phyloP scores from a whole-genome alignment of 1,140 invertebrate species.

The Drosophila malerkotliana region DNA sequence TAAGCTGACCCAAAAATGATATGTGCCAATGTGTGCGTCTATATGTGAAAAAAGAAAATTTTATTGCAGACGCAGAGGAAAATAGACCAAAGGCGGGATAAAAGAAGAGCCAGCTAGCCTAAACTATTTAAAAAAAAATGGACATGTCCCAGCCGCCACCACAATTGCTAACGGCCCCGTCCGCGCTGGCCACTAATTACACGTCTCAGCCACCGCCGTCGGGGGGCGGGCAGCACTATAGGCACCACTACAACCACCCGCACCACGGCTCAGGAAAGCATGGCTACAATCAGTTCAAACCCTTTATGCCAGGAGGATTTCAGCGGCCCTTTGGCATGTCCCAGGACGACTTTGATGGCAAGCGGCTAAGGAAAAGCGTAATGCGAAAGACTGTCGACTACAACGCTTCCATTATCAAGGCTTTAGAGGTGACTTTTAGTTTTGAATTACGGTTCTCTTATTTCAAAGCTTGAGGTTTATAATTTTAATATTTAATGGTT shows the following conservation, averaged over 20 bases:
- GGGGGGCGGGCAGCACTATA: slow-evolving; percentile 69
- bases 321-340: slow-evolving; percentile 85
- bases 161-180: slow-evolving; percentile 73
- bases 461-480: too few species aligned
- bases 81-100: background rate
- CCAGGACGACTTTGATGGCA: slow-evolving; percentile 96
- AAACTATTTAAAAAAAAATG: slow-evolving; percentile 30
- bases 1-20: background rate
- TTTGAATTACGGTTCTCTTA: background rate
- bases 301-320: slow-evolving; percentile 76
- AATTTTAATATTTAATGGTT: background rate
- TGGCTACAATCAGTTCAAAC: slow-evolving; percentile 77
- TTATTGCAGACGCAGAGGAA: slow-evolving; percentile 31
- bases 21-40: slow-evolving; percentile 18
- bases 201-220: slow-evolving; percentile 72
- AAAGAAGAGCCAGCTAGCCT: background rate
- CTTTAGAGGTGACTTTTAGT: slow-evolving; percentile 88
- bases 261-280: slow-evolving; percentile 76
- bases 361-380: slow-evolving; percentile 96
- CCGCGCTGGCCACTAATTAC: slow-evolving; percentile 75
- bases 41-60: slow-evolving; percentile 44
- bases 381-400: slow-evolving; percentile 99
- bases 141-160: slow-evolving; percentile 79
- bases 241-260: slow-evolving; percentile 61
- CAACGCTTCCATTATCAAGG: slow-evolving; percentile 97